Conservation (phyloP, 1,140 invertebrate species). For the Harpegnathos saltator region DNA sequence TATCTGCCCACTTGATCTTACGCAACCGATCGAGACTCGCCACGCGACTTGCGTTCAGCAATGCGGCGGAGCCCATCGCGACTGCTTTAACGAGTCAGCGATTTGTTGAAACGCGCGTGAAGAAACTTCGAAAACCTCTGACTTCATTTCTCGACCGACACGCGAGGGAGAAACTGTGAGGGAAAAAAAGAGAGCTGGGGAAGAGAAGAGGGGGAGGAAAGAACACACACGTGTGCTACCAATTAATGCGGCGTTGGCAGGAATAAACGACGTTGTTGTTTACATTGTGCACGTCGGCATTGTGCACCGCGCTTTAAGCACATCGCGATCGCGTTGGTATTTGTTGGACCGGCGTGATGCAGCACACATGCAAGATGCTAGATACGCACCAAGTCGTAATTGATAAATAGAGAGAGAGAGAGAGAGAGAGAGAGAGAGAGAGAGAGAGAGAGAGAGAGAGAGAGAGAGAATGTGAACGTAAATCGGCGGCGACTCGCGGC, state of each 20-base stretch:
- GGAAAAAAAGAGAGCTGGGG: no score
- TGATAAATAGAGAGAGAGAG: no score
- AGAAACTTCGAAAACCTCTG: no score
- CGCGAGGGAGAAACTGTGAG: no score
- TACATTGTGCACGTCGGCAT: conserved; percentile 22
- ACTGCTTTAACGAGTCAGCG: background rate
- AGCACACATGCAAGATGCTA: background rate
- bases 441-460: no score
- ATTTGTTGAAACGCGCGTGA: no score
- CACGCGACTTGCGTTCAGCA: background rate
- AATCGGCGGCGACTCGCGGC: background rate
- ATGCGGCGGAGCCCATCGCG: background rate
- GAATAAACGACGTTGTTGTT: conserved; percentile 48
- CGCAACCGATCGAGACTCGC: background rate
- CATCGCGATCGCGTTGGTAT: background rate
- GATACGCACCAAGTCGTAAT: background rate
- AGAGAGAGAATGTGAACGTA: no score
- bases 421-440: no score
- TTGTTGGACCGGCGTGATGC: background rate
- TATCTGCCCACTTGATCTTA: background rate
- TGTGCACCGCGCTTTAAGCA: conserved; percentile 16
- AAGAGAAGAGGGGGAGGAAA: no score
- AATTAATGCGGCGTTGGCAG: background rate
- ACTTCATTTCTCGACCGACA: no score
- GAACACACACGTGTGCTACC: no score